Evolutionary conservation across 1,140 invertebrate species (phyloP), one percentile per base, ranked within the genome.

Genomic region (Sipha flava): DNA sequence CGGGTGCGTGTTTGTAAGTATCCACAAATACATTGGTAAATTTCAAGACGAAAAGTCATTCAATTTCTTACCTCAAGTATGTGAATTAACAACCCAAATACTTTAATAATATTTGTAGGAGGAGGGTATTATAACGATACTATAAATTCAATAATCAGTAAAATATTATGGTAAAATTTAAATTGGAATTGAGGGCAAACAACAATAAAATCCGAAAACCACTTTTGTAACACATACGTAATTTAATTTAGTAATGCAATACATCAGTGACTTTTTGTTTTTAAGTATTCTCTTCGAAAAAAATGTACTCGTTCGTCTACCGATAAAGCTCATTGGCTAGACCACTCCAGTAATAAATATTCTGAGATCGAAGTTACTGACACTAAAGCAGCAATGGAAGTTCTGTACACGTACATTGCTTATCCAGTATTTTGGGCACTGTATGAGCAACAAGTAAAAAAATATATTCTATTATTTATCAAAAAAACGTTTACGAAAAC

Each of bases 381-480:
- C 82, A 89, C 95, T 3, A 95, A 94, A 85, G 85, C 88, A 10
- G 86, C 92, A 1, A 83, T 96, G 1, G 88, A 88, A 62, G 89
- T 97, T 7, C 84, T 96, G 1, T 86, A 90, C 49, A 85, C 97
- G 21, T 97, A 93, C 84, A 84, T 94, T 31, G 94, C 95, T 0
- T 83, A 96, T 2, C 95, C 95, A 9, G 84, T 97, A 3, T 98
- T 96, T 85, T 97, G 95, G 95, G 91, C 95, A 0, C 86, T 98
- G 1, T 91, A 91, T 83, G 93, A 95, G 84, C 93, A 95, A 85
- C 91, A 94, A 88, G 90, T 90, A 84, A 85, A 82, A n/a, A n/a
- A n/a, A n/a, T n/a, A n/a, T n/a, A n/a, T n/a, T n/a, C n/a, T n/a
- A n/a, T n/a, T n/a, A n/a, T n/a, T n/a, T n/a, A n/a, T n/a, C n/a